phyloP scores from a whole-genome alignment of 2,113 vertebrate species.

The Monarcha castaneiventris region DNA sequence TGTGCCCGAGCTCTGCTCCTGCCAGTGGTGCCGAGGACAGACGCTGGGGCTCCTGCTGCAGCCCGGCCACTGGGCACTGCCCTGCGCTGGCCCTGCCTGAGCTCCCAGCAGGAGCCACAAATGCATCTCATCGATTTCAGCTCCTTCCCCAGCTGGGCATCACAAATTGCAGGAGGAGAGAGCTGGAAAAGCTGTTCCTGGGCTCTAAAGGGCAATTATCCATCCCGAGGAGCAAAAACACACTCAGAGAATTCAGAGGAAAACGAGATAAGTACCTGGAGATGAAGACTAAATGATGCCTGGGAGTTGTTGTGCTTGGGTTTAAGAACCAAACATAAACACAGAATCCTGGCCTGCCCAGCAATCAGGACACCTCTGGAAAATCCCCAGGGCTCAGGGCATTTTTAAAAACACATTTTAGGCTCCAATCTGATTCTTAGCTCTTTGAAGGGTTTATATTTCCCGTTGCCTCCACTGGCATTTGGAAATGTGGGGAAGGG shows the following conservation, averaged over 20 bases:
- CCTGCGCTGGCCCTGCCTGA: not conserved
- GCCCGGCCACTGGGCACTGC: not conserved
- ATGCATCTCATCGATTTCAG: not conserved
- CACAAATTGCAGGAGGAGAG: not conserved
- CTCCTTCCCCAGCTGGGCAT: not conserved
- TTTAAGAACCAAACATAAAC: not conserved
- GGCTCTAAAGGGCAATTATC: not conserved
- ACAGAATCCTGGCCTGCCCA: not conserved
- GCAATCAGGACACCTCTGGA: not conserved
- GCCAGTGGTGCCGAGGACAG: constrained; percentile 10
- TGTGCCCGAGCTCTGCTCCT: not conserved
- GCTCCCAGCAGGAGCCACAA: not conserved
- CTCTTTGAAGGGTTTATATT: not conserved
- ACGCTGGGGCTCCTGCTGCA: not conserved
- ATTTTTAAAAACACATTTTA: not conserved
- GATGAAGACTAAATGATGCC: not conserved
- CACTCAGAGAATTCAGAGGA: not conserved
- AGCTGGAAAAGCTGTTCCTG: not conserved
- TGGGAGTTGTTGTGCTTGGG: not conserved
- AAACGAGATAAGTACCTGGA: not conserved
- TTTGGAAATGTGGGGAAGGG: not conserved
- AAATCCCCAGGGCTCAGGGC: not conserved
- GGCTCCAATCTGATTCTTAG: not conserved
- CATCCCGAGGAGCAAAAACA: not conserved
- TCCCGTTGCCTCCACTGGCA: not conserved